Evolutionary conservation across 1,140 invertebrate genomes (phyloP).

Genomic region (Rhopalosiphum padi): DNA sequence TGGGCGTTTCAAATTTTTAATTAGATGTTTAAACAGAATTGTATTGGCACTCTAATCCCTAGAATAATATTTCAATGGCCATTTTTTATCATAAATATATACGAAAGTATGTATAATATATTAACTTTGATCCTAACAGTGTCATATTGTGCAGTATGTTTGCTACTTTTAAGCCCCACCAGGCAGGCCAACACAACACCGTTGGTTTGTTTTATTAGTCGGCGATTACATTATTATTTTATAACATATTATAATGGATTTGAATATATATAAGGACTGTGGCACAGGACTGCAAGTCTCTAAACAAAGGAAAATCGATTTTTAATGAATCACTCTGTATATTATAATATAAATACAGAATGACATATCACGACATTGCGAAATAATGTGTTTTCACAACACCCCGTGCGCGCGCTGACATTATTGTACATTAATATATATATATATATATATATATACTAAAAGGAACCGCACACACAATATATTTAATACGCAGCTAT

Average conservation of each 20-base stretch:
- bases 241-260: constrained; percentile 18
- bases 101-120: constrained; percentile 8
- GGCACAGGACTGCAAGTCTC: not conserved
- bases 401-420: not conserved
- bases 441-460: not conserved
- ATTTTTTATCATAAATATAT: constrained; percentile 33
- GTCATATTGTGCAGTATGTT: not conserved
- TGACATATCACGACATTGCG: constrained; percentile 25
- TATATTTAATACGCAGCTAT: constrained; percentile 11
- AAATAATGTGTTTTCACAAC: constrained; percentile 37
- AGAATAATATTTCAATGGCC: constrained; percentile 7
- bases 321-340: constrained; percentile 19
- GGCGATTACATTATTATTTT: not conserved
- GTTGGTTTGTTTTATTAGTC: not conserved
- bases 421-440: not conserved
- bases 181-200: not conserved
- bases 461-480: constrained; percentile 19
- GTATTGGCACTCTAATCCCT: not conserved
- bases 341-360: constrained; percentile 17
- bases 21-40: not conserved
- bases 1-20: not conserved
- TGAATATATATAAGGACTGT: not conserved
- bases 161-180: not conserved
- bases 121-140: not conserved
- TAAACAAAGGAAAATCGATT: constrained; percentile 33